Percentiles rank a stretch among this genome's conserved stretches.
These are phyloP conservation scores for Diachasma alloeum DNA, from an alignment of 1,140 invertebrate genomes.

Conservation along the genomic window DNA sequence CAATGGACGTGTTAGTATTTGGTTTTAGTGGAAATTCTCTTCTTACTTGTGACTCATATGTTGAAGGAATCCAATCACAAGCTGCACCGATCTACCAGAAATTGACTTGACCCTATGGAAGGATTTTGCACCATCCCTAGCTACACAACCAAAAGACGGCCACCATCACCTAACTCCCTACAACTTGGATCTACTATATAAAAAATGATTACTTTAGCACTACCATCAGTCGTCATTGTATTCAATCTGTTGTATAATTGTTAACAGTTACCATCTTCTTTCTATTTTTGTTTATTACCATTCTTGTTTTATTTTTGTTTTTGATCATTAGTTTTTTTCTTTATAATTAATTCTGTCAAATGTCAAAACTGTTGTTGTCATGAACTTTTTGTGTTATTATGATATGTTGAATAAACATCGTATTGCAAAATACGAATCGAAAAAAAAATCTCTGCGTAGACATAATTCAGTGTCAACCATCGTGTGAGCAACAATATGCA, in stretches of 20 bases:
- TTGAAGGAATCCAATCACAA: constrained; percentile 74
- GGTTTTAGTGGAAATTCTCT: neutral
- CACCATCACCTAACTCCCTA: neutral
- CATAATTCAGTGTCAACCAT: too few relatives aligned
- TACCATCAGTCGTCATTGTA: neutral
- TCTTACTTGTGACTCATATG: neutral
- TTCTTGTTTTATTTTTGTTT: neutral
- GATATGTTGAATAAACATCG: too few relatives aligned
- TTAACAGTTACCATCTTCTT: neutral
- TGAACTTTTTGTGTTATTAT: too few relatives aligned
- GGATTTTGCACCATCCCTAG: constrained; percentile 50
- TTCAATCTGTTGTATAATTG: neutral
- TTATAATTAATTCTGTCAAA: too few relatives aligned
- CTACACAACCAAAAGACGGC: neutral
- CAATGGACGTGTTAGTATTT: neutral
- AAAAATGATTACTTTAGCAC: constrained; percentile 19
- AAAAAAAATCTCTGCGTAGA: too few relatives aligned
- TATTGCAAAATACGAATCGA: too few relatives aligned
- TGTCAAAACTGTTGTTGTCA: too few relatives aligned
- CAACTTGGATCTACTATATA: constrained; percentile 17
- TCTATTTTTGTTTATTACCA: neutral
- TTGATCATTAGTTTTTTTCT: neutral
- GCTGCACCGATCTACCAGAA: constrained; percentile 72
- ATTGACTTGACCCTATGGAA: constrained; percentile 74
- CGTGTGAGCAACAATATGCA: too few relatives aligned